Percentiles rank a stretch among this genome's conserved stretches.
Conservation (phyloP, 1,140 invertebrate species). For the Pentalonia nigronervosa region DNA sequence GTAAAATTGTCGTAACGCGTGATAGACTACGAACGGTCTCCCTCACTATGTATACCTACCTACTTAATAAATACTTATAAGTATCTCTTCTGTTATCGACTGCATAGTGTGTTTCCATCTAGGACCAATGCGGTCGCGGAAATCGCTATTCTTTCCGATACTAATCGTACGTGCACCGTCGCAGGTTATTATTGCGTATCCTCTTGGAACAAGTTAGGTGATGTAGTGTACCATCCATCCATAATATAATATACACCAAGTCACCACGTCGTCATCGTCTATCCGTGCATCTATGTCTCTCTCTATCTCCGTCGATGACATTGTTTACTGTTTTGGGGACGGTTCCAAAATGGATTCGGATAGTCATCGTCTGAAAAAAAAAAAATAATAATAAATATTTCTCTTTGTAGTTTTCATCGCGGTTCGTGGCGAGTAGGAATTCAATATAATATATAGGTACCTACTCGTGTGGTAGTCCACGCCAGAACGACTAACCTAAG, state of each 20-base stretch:
- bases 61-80: not conserved
- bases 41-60: not conserved
- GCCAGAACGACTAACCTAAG: not conserved
- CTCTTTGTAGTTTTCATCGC: not conserved
- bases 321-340: not conserved
- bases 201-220: not conserved
- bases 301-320: not conserved
- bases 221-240: not conserved
- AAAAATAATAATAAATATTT: not conserved
- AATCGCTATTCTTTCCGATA: constrained; percentile 31
- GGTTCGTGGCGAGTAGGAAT: not conserved
- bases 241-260: not conserved
- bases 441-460: too few relatives aligned
- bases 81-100: not conserved
- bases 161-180: constrained; percentile 29
- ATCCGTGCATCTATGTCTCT: not conserved
- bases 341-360: not conserved
- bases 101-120: constrained; percentile 33
- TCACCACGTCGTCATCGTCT: too few relatives aligned
- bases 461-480: not conserved
- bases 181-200: not conserved
- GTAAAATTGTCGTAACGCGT: not conserved
- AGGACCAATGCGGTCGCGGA: constrained; percentile 50
- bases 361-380: not conserved
- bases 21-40: constrained; percentile 16